Conservation (phyloP, 2,113 vertebrate species). For the Alectura lathami region DNA sequence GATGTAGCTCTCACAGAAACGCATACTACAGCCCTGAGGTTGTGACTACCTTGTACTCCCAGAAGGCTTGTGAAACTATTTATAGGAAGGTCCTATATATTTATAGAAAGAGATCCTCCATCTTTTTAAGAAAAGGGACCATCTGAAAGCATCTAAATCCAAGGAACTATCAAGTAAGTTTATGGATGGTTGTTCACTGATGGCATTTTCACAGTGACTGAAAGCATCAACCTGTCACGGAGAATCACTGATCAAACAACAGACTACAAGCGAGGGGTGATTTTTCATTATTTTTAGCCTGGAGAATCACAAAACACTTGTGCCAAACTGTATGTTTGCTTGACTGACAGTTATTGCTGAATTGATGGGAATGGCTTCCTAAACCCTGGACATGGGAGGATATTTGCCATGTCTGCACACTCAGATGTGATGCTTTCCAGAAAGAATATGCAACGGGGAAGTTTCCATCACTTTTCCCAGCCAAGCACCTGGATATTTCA, state of each 20-base stretch:
- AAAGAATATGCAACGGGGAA: neutral
- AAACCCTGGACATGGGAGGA: neutral
- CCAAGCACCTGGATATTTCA: neutral
- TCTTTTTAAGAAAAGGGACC: neutral
- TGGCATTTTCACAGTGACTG: neutral
- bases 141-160: neutral
- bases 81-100: neutral
- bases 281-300: neutral
- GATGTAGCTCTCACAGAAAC: neutral
- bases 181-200: neutral
- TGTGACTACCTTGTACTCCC: fast-evolving
- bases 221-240: neutral
- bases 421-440: neutral
- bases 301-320: neutral
- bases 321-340: neutral
- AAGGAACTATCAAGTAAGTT: neutral
- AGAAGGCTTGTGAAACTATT: neutral
- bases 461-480: neutral
- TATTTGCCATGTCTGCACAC: neutral
- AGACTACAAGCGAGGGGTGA: neutral
- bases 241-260: neutral
- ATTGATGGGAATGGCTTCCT: neutral
- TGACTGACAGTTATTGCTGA: neutral
- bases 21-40: neutral
- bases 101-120: neutral